Base-by-base conservation (phyloP, 2,888 invertebrate species). In the Microdon myrmicae region DNA sequence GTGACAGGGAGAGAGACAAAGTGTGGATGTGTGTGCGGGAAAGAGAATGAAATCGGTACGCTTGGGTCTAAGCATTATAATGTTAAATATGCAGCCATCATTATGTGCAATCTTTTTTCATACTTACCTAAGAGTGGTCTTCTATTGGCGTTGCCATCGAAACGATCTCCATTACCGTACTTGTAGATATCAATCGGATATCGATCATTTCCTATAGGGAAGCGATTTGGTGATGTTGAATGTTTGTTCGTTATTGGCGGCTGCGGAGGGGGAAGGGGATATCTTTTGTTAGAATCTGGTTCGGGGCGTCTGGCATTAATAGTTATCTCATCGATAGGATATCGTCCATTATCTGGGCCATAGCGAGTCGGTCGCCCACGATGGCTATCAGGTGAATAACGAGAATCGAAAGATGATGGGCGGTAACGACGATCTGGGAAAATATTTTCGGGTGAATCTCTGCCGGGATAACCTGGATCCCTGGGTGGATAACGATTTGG, bases 151-250 rank as follows among this genome's bases (percentile, higher is more conserved):
- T 72, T 59, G 32, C 83, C 82, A 26, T 72, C 71, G 69, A 83
- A 83, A 19, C 79, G 80, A 44, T 82, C 83, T 2, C 83, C 81
- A 71, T 85, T 85, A 20, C 84, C 85, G 68, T 79, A 80, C 59
- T 80, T 80, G 64, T 76, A 79, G 55, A 79, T 79, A 44, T 78
- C 77, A 19, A 77, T 69, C 17, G 83, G 83, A 72, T 79, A 82
- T 32, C 82, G 79, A 60, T 82, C 81, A 10, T 72, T 77, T 54
- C 80, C 81, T 67, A 79, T 82, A 47, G 86, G 85, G 69, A 83
- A 85, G 19, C 84, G 81, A 70, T 83, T 85, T 1, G 78, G 74
- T 4, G 79, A 80, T 3, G 79, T 72, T 3, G 84, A 83, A 67
- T 83, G 83, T 71, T 83, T 82, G 68, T 81, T 83, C 25, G 78